These are phyloP conservation scores for Oceanodroma tethys DNA, from an alignment of 2,113 vertebrate genomes.

Conservation along the genomic window DNA sequence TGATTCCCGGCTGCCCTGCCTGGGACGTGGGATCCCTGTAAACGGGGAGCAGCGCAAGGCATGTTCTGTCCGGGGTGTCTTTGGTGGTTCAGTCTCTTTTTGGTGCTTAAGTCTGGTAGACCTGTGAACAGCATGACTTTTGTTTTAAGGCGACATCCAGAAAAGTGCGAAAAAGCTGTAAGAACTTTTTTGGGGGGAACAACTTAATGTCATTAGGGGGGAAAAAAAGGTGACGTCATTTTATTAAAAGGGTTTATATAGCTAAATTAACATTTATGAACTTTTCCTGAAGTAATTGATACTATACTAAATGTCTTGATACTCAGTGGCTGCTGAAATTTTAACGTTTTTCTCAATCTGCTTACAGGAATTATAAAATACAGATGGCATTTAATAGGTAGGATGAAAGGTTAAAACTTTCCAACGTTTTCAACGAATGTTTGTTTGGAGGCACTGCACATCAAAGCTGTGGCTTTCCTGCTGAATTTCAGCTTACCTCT, in stretches of 20 bases:
- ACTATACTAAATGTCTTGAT: rapidly evolving
- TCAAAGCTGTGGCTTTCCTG: not conserved
- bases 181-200: not conserved
- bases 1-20: rapidly evolving
- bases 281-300: not conserved
- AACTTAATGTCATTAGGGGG: not conserved
- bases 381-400: not conserved
- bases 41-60: rapidly evolving
- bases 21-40: not conserved
- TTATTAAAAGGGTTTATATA: not conserved
- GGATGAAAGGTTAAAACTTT: not conserved
- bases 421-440: not conserved
- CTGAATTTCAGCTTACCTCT: not conserved
- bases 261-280: not conserved
- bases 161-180: not conserved
- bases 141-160: not conserved
- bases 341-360: not conserved
- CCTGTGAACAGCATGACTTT: not conserved
- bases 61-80: not conserved
- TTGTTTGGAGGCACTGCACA: not conserved
- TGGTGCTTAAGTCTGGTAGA: not conserved
- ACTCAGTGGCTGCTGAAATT: not conserved
- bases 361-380: not conserved
- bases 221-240: not conserved
- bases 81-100: not conserved